Percentiles rank a stretch among this genome's conserved stretches.
These are phyloP conservation scores for Parochlus steinenii DNA, from an alignment of 2,888 invertebrate species.

Conservation along the genomic window DNA sequence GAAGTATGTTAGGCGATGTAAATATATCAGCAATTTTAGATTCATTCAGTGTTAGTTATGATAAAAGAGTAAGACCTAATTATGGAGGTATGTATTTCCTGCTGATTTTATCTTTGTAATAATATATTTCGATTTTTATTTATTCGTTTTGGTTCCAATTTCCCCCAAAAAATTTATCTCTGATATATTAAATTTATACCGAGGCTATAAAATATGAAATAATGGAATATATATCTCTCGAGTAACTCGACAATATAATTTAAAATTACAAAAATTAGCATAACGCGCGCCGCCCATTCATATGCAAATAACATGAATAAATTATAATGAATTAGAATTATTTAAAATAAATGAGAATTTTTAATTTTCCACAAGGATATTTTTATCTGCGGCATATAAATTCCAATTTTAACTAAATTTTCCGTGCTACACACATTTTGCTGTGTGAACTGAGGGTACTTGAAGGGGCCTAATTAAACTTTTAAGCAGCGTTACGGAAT, in stretches of 20 bases:
- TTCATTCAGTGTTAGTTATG: constrained; percentile 92
- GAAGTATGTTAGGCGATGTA: constrained; percentile 80
- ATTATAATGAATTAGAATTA: no score
- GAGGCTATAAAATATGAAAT: not conserved
- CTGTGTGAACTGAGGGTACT: no score
- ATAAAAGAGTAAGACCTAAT: constrained; percentile 98
- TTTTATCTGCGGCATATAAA: no score
- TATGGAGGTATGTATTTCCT: constrained; percentile 74
- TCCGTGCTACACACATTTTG: no score
- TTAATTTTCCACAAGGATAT: no score
- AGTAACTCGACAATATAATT: not conserved
- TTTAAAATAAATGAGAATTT: no score
- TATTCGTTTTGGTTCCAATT: not conserved
- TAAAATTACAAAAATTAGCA: not conserved
- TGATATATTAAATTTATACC: not conserved
- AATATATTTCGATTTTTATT: constrained; percentile 2
- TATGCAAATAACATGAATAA: no score
- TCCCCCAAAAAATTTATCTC: not conserved
- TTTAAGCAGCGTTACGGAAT: no score
- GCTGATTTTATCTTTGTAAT: constrained; percentile 2
- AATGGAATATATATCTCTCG: constrained; percentile 1
- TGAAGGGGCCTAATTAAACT: no score
- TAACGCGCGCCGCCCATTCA: not conserved
- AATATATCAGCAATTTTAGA: constrained; percentile 92
- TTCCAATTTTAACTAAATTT: no score